Percentiles rank a stretch among this genome's conserved stretches.
Conservation (phyloP, 2,113 vertebrate genomes). For the Ia io region DNA sequence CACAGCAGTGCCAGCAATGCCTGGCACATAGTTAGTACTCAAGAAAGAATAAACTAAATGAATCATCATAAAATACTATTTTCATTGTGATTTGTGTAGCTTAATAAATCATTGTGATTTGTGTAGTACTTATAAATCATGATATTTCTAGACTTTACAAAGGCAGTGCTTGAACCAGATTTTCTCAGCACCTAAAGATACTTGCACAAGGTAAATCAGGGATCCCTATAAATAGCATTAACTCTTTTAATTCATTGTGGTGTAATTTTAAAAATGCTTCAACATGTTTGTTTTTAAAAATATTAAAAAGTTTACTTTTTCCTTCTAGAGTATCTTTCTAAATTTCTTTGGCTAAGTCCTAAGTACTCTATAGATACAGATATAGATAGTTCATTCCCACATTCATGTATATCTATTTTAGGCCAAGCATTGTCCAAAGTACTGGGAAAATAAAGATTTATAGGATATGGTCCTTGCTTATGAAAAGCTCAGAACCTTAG, state of each 20-base stretch:
- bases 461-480: neutral
- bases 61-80: neutral
- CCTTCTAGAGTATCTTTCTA: neutral
- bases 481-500: neutral
- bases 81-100: neutral
- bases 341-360: constrained; percentile 13
- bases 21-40: neutral
- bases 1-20: neutral
- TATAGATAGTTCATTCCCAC: neutral
- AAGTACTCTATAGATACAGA: neutral
- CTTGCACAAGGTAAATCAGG: neutral
- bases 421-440: constrained; percentile 3
- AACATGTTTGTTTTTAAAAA: neutral
- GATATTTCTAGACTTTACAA: neutral
- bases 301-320: constrained; percentile 2
- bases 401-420: neutral
- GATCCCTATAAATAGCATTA: neutral
- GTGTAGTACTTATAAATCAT: neutral
- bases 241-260: neutral
- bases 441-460: constrained; percentile 19
- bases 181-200: constrained; percentile 7
- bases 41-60: neutral
- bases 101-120: neutral
- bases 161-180: neutral
- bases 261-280: constrained; percentile 6